phyloP scores from a whole-genome alignment of 2,888 invertebrate genomes.

The Biston betularia region DNA sequence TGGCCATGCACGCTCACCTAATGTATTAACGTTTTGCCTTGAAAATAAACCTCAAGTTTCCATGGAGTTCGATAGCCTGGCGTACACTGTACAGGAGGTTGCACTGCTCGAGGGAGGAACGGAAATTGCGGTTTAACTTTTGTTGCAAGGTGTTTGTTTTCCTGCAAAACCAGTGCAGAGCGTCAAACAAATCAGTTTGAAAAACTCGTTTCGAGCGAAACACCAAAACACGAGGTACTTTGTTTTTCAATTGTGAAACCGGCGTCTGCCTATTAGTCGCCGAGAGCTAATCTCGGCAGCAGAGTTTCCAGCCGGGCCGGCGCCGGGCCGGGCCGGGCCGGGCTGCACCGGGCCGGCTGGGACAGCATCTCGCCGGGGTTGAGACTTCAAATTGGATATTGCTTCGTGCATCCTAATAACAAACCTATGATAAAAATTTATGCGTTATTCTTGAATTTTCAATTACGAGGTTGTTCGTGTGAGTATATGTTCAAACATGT shows the following conservation, averaged over 20 bases:
- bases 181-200: conserved; percentile 23
- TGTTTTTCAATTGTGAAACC: conserved; percentile 24
- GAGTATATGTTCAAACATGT: not conserved
- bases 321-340: not conserved
- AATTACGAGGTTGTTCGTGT: not conserved
- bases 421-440: conserved; percentile 35
- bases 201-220: conserved; percentile 26
- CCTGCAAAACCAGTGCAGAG: not conserved
- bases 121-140: not conserved
- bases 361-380: conserved; percentile 14
- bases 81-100: too few species aligned
- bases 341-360: not conserved
- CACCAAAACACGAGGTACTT: conserved; percentile 20
- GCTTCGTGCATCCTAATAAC: conserved; percentile 37
- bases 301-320: conserved; percentile 3
- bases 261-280: conserved; percentile 27
- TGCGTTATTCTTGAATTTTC: conserved; percentile 1
- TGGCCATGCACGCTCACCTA: conserved; percentile 33
- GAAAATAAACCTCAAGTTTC: not conserved
- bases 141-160: not conserved
- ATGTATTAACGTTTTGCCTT: not conserved
- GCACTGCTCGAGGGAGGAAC: not conserved
- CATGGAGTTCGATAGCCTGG: not conserved
- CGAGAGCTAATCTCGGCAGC: conserved; percentile 18
- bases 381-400: conserved; percentile 34